Evolutionary conservation across 2,888 invertebrate genomes (phyloP).

Genomic region (Lithosia quadra): DNA sequence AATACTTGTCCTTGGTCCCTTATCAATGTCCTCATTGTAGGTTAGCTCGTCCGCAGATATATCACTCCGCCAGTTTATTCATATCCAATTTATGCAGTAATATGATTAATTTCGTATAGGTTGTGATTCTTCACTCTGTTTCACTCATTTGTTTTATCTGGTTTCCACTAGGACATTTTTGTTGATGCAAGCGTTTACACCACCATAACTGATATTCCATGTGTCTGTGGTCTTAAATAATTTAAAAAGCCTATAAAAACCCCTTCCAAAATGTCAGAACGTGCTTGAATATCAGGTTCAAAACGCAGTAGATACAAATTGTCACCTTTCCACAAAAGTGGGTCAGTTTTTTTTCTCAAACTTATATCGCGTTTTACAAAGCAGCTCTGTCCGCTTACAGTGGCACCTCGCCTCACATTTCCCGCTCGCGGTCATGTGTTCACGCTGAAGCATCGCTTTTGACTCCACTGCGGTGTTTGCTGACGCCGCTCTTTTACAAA

Average conservation of each 20-base stretch:
- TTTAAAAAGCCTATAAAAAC: not conserved
- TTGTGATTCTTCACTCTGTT: not conserved
- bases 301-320: too few relatives aligned
- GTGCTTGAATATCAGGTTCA: not conserved
- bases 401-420: conserved; percentile 18
- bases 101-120: not conserved
- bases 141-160: not conserved
- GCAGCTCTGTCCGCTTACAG: conserved; percentile 18
- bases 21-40: too few relatives aligned
- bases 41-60: too few relatives aligned
- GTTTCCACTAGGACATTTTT: too few relatives aligned
- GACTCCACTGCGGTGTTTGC: conserved; percentile 37
- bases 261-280: not conserved
- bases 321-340: not conserved
- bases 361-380: not conserved
- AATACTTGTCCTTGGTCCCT: too few relatives aligned
- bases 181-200: too few relatives aligned
- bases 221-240: too few relatives aligned
- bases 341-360: not conserved
- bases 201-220: too few relatives aligned
- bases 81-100: not conserved
- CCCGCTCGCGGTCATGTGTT: conserved; percentile 51
- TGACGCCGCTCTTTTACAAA: conserved; percentile 26
- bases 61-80: too few relatives aligned
- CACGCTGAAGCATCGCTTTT: conserved; percentile 52